phyloP scores from a whole-genome alignment of 2,113 vertebrate species.

The Furnarius figulus region DNA sequence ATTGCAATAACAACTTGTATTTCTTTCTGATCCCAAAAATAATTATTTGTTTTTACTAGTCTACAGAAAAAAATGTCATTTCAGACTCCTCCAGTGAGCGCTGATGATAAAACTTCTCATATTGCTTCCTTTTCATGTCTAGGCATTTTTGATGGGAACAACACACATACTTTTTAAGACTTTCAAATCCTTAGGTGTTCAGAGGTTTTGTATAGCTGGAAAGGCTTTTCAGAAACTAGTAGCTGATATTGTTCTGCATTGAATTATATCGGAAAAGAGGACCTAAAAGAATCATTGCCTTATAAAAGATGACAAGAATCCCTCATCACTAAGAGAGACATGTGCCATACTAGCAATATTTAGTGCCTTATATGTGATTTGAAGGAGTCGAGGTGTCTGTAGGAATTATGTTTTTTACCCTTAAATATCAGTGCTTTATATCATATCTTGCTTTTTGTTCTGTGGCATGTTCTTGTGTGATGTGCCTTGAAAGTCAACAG shows the following conservation, averaged over 20 bases:
- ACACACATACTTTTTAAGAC: background rate
- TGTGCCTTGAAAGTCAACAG: background rate
- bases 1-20: background rate
- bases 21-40: background rate
- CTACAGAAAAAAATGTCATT: background rate
- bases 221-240: background rate
- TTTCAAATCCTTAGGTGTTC: background rate
- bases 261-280: background rate
- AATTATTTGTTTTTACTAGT: slow-evolving; percentile 21
- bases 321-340: background rate
- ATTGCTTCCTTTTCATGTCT: background rate
- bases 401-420: background rate
- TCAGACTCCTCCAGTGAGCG: background rate
- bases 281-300: background rate
- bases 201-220: background rate
- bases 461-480: background rate
- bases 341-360: background rate
- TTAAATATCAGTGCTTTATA: background rate
- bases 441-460: background rate
- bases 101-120: background rate
- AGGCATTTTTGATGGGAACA: slow-evolving; percentile 1
- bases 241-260: background rate
- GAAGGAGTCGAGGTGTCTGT: background rate
- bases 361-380: background rate
- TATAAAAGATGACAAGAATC: background rate